These are phyloP conservation scores for Xestia xanthographa DNA, from an alignment of 2,888 invertebrate genomes.

Conservation along the genomic window DNA sequence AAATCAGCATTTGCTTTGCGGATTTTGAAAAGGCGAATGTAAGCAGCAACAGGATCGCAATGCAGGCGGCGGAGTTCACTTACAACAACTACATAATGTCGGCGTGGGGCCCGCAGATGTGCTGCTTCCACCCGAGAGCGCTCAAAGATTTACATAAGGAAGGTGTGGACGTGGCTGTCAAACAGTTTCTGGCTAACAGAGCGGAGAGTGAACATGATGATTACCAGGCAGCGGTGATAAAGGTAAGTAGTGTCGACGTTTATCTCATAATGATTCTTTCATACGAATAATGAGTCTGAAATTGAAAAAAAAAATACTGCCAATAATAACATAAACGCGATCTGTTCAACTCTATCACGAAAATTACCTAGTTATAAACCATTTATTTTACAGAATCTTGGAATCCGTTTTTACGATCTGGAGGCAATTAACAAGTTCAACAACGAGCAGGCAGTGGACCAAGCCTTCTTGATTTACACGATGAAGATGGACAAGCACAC, in stretches of 20 bases:
- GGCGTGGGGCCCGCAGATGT: constrained; percentile 58
- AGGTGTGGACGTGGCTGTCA: constrained; percentile 28
- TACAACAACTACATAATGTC: constrained; percentile 57
- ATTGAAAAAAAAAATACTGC: not conserved
- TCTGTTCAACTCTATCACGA: not conserved
- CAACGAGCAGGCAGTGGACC: constrained; percentile 57
- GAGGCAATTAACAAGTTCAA: constrained; percentile 48
- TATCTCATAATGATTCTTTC: not conserved
- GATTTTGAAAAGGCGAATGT: constrained; percentile 60
- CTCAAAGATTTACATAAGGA: constrained; percentile 45
- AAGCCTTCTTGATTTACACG: constrained; percentile 53
- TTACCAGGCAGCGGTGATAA: constrained; percentile 32
- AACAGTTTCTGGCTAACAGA: constrained; percentile 51
- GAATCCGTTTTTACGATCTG: constrained; percentile 38
- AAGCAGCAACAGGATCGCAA: constrained; percentile 57
- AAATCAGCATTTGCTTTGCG: constrained; percentile 36
- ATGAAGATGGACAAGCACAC: constrained; percentile 61
- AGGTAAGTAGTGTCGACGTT: too few relatives aligned
- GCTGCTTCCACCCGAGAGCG: constrained; percentile 59
- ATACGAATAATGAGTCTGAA: not conserved
- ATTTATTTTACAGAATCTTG: constrained; percentile 43
- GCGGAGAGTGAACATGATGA: constrained; percentile 38
- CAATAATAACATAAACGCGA: not conserved
- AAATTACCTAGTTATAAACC: not conserved
- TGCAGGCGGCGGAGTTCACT: constrained; percentile 59